Base-by-base conservation (phyloP, 1,140 invertebrate genomes). In the Zaprionus ornatus region DNA sequence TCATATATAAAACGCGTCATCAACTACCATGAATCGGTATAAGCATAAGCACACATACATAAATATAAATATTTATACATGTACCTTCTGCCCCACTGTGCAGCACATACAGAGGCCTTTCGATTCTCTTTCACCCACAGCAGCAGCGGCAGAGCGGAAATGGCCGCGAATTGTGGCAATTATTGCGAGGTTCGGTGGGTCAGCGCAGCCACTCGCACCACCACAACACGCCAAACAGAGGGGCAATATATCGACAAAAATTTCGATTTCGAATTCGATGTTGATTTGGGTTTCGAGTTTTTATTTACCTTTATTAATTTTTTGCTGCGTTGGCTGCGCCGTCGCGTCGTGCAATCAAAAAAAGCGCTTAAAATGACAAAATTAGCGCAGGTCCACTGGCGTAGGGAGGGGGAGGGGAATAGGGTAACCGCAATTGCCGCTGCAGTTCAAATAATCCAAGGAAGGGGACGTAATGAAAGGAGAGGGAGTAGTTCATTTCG, bases 111-210 rank as follows among this genome's bases (percentile, higher is more conserved):
- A 9, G 15, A 2, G 23, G 37, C 66, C 32, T 59, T 52, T 55
- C 27, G 13, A 65, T 66, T 65, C 45, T 48, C 12, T 50, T 37
- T 29, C 17, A 35, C 23, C 25, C 35, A 45, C 60, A 56, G 10
- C 59, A 66, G 21, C 59, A 50, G 15, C 73, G 48, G 61, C 78
- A 59, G 65, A 85, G 69, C 81, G 81, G 81, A 88, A 88, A 90
- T 74, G 78, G 72, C 69, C 81, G 48, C 75, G 88, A 90, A 85
- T 79, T 81, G 77, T 84, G 66, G 80, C 80, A 78, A 88, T 79
- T 78, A 79, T 79, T 81, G 72, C 69, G 42, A 72, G 19, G 19
- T 50, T 84, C 61, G 70, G 57, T 78, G 62, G 64, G 71, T 59
- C 76, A 69, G 37, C 7, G 12, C 40, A 29, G 13, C 50, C 55